Conservation (phyloP, 2,113 vertebrate species). For the Strix uralensis region DNA sequence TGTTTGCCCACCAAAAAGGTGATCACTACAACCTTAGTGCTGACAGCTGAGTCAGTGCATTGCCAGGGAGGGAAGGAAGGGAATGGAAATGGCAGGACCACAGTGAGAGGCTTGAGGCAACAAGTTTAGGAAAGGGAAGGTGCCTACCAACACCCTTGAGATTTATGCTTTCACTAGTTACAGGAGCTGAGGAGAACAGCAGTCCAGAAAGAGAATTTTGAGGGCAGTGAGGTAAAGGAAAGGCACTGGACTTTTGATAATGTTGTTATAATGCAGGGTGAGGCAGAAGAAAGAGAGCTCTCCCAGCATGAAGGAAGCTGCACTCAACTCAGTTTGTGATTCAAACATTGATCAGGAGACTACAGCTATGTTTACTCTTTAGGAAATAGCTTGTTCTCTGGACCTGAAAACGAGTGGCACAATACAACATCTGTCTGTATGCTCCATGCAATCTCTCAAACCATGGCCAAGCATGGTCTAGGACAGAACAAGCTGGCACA, state of each 20-base stretch:
- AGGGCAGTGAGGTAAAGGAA: background rate
- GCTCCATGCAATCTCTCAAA: background rate
- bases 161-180: background rate
- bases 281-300: background rate
- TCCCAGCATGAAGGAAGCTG: background rate
- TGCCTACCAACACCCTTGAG: background rate
- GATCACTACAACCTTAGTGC: background rate
- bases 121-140: background rate
- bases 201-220: background rate
- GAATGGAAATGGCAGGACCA: background rate
- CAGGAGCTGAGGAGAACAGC: background rate
- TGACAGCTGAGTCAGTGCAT: background rate
- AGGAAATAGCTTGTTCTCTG: background rate
- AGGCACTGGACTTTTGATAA: background rate
- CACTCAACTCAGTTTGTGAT: background rate
- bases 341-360: background rate
- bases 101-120: background rate
- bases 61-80: background rate
- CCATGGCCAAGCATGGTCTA: background rate
- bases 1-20: background rate
- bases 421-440: background rate
- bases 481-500: background rate
- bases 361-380: background rate
- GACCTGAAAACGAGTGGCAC: background rate
- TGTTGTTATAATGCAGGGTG: background rate